Evolutionary conservation across 2,113 vertebrate species (phyloP).

Genomic region (Ochotona curzoniae): DNA sequence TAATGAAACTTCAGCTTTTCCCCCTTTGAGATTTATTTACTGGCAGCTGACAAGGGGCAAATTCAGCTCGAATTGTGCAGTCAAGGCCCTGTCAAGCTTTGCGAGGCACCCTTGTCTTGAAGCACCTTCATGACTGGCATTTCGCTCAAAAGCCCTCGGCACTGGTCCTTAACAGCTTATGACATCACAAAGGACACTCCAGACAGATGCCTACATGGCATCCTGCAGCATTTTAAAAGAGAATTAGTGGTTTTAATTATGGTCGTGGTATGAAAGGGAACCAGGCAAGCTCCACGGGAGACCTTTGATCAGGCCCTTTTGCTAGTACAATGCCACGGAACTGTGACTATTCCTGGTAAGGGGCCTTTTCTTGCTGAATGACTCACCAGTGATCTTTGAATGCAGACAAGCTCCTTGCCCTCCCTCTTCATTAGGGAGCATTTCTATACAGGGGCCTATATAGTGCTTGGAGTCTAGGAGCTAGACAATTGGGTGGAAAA

Average conservation of each 20-base stretch:
- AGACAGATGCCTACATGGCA: constrained; percentile 93
- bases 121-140: constrained; percentile 92
- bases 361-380: constrained; percentile 92
- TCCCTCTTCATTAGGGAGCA: constrained; percentile 94
- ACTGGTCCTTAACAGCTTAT: constrained; percentile 91
- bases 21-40: constrained; percentile 90
- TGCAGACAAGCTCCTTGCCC: constrained; percentile 91
- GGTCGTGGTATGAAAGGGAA: constrained; percentile 92
- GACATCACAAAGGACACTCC: constrained; percentile 94
- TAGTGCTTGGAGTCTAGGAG: constrained; percentile 85
- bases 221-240: constrained; percentile 95
- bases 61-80: constrained; percentile 91
- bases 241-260: constrained; percentile 95
- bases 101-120: constrained; percentile 91
- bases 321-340: constrained; percentile 93
- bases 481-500: constrained; percentile 88
- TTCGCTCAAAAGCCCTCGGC: constrained; percentile 90
- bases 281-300: constrained; percentile 90
- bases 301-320: constrained; percentile 88
- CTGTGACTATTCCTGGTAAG: constrained; percentile 92
- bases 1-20: constrained; percentile 90
- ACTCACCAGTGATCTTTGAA: constrained; percentile 94
- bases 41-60: constrained; percentile 92
- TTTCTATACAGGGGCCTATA: constrained; percentile 93
- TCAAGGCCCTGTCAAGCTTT: constrained; percentile 91